Evolutionary conservation across 2,113 vertebrate genomes (phyloP), one percentile per base, ranked within the genome.

Genomic region (Corydoras maculifer): DNA sequence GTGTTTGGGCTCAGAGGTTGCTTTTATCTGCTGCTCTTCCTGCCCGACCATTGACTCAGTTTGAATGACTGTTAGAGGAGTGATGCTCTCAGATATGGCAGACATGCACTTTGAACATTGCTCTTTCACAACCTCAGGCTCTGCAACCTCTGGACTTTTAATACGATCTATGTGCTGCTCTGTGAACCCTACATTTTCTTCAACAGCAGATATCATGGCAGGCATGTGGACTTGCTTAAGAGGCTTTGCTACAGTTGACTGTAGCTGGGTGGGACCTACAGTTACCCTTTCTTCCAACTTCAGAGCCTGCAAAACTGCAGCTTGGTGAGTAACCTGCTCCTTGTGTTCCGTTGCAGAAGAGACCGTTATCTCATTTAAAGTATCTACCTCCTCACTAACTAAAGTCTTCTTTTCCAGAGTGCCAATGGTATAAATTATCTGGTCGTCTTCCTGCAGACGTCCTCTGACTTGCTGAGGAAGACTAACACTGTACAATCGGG

Each of bases 351-450:
- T 86, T 61, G 90, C 90, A 59, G 88, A 83, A 53, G 90, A 87
- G 69, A 88, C 77, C 30, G 86, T 80, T 5, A 89, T 58, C 62
- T 89, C 86, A 32, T 74, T 72, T 1, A 92, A 71, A 2, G 83
- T 73, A 31, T 76, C 84, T 9, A 87, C 88, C 31, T 88, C 87
- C 78, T 92, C 90, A 78, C 89, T 90, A 18, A 80, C 81, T 57
- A 89, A 77, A 6, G 84, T 81, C 75, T 89, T 88, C 14, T 83
- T 81, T 68, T 85, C 88, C 75, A 93, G 90, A 4, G 83, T 91
- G 18, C 89, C 89, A 12, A 90, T 90, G 15, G 90, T 91, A 71
- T 90, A 91, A 62, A 90, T 83, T 86, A 90, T 89, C 76, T 89
- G 86, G 70, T 87, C 75, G 8, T 70, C 86, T 8, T 87, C 73